phyloP scores from a whole-genome alignment of 30 jellyfish, hydroid and myxozoan genomes.

The Pseudorhiza aurosa region DNA sequence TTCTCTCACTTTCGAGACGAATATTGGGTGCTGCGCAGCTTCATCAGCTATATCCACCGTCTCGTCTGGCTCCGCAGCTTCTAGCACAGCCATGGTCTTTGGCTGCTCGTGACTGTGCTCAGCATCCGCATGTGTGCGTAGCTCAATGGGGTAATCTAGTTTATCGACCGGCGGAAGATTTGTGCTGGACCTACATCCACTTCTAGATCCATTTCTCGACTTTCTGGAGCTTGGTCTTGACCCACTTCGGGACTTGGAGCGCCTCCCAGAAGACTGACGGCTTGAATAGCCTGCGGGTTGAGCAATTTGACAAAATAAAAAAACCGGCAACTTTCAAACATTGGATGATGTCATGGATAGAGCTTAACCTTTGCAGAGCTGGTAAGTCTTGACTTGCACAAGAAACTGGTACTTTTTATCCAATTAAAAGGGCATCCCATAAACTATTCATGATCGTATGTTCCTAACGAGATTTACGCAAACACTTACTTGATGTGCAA shows the following conservation, averaged over 20 bases:
- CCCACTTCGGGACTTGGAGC: slow-evolving; percentile 69
- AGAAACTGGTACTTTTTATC: too few species aligned
- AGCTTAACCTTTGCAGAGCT: too few species aligned
- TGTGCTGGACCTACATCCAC: slow-evolving; percentile 24
- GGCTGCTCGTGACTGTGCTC: slow-evolving; percentile 3
- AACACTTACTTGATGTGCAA: too few species aligned
- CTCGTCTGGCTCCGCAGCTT: background rate
- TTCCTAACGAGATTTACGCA: too few species aligned
- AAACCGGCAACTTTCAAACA: too few species aligned
- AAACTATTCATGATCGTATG: too few species aligned
- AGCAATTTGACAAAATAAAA: background rate
- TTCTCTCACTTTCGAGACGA: background rate
- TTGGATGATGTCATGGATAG: too few species aligned
- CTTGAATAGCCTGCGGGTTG: slow-evolving; percentile 53
- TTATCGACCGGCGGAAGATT: slow-evolving; percentile 67
- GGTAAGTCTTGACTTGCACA: too few species aligned
- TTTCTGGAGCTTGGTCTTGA: slow-evolving; percentile 75
- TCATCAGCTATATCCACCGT: background rate
- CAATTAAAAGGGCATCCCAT: too few species aligned
- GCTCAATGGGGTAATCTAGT: slow-evolving; percentile 20
- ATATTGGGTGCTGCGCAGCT: background rate
- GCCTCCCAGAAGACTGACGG: slow-evolving; percentile 77
- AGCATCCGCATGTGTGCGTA: background rate
- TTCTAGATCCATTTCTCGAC: slow-evolving; percentile 54
- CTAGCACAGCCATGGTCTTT: slow-evolving; percentile 44